A percentile compares a stretch with the other conserved stretches of the same genome.
Evolutionary conservation across 2,113 vertebrate genomes (phyloP).

Genomic region (Dasyurus viverrinus): DNA sequence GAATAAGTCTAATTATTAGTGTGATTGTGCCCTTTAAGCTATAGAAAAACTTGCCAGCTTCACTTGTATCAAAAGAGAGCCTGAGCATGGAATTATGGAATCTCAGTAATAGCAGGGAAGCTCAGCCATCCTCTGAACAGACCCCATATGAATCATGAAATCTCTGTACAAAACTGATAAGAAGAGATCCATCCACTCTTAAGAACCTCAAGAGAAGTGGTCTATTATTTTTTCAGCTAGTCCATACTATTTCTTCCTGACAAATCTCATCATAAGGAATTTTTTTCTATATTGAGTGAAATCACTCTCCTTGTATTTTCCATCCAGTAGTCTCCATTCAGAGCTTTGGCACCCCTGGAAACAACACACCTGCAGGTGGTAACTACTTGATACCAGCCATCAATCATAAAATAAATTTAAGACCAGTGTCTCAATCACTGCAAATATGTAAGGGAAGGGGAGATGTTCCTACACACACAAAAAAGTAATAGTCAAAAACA

Average conservation of each 20-base stretch:
- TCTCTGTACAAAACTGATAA: background rate
- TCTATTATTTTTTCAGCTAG: background rate
- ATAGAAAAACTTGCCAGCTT: rapidly evolving
- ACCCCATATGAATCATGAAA: background rate
- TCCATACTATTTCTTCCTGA: background rate
- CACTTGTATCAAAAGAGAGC: background rate
- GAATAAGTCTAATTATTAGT: background rate
- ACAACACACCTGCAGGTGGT: background rate
- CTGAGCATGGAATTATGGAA: background rate
- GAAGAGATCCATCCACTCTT: background rate
- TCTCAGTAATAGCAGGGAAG: background rate
- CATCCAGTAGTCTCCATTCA: background rate
- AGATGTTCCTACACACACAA: background rate
- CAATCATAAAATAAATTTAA: background rate
- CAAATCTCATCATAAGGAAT: background rate
- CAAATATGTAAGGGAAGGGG: background rate
- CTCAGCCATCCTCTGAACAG: background rate
- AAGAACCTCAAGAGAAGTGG: background rate
- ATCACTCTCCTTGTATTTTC: background rate
- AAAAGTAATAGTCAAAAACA: background rate
- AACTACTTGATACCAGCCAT: background rate
- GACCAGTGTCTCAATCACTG: background rate
- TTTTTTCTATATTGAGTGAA: background rate
- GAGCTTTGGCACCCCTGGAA: background rate
- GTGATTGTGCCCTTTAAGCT: background rate